phyloP scores from a whole-genome alignment of 2,888 invertebrate genomes.

The Epinotia ramella region DNA sequence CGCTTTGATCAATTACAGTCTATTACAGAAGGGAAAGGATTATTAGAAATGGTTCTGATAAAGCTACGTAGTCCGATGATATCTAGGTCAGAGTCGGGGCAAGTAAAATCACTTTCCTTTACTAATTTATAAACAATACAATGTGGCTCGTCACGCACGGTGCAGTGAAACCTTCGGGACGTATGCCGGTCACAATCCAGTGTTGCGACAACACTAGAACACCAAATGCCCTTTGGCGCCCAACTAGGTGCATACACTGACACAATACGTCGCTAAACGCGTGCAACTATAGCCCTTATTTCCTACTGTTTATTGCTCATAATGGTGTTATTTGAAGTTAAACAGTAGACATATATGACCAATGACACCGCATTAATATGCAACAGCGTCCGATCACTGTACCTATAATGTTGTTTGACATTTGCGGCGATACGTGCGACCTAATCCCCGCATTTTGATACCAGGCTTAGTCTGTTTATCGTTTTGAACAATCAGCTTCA shows the following conservation, averaged over 20 bases:
- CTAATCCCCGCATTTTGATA: slow-evolving; percentile 42
- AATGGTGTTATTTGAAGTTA: slow-evolving; percentile 15
- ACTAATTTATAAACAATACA: slow-evolving; percentile 31
- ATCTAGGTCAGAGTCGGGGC: slow-evolving; percentile 12
- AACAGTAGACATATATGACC: slow-evolving; percentile 39
- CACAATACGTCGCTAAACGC: slow-evolving; percentile 3
- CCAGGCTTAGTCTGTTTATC: neutral
- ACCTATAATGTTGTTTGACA: slow-evolving; percentile 44
- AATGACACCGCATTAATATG: slow-evolving; percentile 46
- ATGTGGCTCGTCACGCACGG: slow-evolving; percentile 30
- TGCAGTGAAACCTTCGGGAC: slow-evolving; percentile 35
- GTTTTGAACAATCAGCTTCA: neutral
- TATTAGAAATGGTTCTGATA: slow-evolving; percentile 15
- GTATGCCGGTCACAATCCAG: slow-evolving; percentile 66
- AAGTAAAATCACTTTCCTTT: slow-evolving; percentile 31
- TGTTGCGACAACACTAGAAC: slow-evolving; percentile 52
- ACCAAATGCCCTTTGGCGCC: slow-evolving; percentile 56
- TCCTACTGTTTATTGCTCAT: slow-evolving; percentile 23
- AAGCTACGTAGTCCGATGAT: slow-evolving; percentile 21
- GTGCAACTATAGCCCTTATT: slow-evolving; percentile 28
- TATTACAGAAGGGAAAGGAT: slow-evolving; percentile 17
- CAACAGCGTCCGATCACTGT: slow-evolving; percentile 28
- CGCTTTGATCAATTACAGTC: slow-evolving; percentile 23
- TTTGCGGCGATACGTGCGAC: slow-evolving; percentile 37
- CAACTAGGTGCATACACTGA: slow-evolving; percentile 35